A percentile compares a stretch with the other conserved stretches of the same genome.
Evolutionary conservation across 2,797 vertebrate species (phyloP).

Genomic region (Arnoldichthys spilopterus): DNA sequence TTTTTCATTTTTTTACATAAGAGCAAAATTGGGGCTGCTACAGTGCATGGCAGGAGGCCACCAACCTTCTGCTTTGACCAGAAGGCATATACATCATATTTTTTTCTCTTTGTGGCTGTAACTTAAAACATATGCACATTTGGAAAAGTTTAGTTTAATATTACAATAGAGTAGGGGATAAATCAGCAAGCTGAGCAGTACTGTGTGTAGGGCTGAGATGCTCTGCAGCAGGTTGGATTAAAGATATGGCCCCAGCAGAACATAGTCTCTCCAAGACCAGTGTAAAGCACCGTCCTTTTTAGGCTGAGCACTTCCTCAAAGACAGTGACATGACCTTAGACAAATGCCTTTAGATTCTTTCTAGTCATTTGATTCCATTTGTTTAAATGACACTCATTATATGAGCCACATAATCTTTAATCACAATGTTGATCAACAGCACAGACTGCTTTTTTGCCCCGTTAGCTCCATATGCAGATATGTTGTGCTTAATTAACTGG

Average conservation of each 20-base stretch:
- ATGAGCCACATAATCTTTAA: slow-evolving; percentile 36
- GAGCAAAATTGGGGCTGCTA: slow-evolving; percentile 63
- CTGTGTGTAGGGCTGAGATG: slow-evolving; percentile 36
- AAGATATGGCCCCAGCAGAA: slow-evolving; percentile 40
- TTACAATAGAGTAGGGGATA: slow-evolving; percentile 68
- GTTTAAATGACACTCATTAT: slow-evolving; percentile 40
- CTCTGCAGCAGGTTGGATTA: slow-evolving; percentile 51
- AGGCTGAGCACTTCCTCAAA: slow-evolving; percentile 3
- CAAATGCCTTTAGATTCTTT: not conserved
- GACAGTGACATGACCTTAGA: not conserved
- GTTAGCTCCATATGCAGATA: slow-evolving; percentile 63
- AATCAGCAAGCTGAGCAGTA: slow-evolving; percentile 45
- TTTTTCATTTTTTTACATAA: slow-evolving; percentile 53
- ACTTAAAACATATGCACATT: slow-evolving; percentile 75
- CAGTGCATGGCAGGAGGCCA: slow-evolving; percentile 67
- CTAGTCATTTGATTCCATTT: slow-evolving; percentile 33
- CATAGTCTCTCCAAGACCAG: slow-evolving; percentile 1
- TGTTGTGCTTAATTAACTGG: slow-evolving; percentile 68
- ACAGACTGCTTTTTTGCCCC: slow-evolving; percentile 42
- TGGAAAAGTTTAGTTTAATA: slow-evolving; percentile 76
- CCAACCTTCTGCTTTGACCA: slow-evolving; percentile 65
- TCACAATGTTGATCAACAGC: slow-evolving; percentile 50
- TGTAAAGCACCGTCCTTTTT: no score
- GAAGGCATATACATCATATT: slow-evolving; percentile 68
- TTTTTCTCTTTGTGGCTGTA: slow-evolving; percentile 56